Conservation (phyloP, 2,797 vertebrate genomes). For the Lindbergichthys nudifrons region DNA sequence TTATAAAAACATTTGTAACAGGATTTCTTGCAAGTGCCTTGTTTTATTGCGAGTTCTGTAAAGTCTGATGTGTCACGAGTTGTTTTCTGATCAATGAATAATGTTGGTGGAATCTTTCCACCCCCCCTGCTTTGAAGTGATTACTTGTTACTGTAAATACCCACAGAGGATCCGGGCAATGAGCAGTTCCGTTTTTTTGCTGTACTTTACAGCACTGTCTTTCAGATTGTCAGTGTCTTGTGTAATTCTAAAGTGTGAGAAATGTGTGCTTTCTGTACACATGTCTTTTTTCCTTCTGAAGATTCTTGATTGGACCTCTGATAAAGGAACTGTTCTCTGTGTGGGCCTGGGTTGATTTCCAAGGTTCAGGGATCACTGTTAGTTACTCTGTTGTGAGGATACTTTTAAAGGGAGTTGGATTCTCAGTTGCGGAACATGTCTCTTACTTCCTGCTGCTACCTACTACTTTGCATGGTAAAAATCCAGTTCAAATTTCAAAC, state of each 20-base stretch:
- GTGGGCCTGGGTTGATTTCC: slow-evolving; percentile 25
- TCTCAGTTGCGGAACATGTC: slow-evolving; percentile 5
- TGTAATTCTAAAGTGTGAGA: neutral
- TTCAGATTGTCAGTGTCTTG: neutral
- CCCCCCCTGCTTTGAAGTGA: slow-evolving; percentile 5
- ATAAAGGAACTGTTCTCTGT: slow-evolving; percentile 10
- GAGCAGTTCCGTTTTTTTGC: neutral
- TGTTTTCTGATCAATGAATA: slow-evolving; percentile 66
- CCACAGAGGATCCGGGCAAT: neutral
- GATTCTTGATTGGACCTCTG: slow-evolving; percentile 4
- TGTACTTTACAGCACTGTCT: neutral
- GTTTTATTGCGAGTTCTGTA: slow-evolving; percentile 9
- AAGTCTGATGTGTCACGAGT: slow-evolving; percentile 59
- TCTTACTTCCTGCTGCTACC: neutral
- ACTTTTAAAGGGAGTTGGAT: neutral
- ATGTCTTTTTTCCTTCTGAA: neutral
- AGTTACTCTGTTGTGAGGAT: slow-evolving; percentile 17
- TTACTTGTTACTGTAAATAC: slow-evolving; percentile 1
- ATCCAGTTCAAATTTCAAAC: neutral
- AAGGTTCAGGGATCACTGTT: slow-evolving; percentile 32
- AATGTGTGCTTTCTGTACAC: slow-evolving; percentile 1
- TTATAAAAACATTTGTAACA: neutral
- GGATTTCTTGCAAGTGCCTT: neutral
- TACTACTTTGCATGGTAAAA: neutral
- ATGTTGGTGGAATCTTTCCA: slow-evolving; percentile 72